Evolutionary conservation across 2,797 vertebrate species (phyloP), one percentile per base, ranked within the genome.

Genomic region (Myotis myotis): DNA sequence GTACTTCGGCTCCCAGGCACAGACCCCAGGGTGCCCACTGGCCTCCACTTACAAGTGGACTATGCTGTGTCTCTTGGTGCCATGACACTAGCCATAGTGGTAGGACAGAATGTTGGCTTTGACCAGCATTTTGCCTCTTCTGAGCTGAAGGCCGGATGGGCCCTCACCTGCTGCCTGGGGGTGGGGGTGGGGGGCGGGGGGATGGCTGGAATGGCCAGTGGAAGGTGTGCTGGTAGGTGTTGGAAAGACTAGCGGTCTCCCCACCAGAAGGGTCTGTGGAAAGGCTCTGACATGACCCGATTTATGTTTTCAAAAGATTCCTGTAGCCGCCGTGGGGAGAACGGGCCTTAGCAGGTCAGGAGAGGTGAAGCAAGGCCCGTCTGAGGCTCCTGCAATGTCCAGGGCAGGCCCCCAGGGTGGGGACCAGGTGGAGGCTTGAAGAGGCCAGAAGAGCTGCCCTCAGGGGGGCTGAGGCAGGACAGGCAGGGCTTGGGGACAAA

Each of bases 101-200:
- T 70, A 33, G 82, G 96, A 95, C 85, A 89, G 96, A 53, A 53
- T 0, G 0, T 82, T 97, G 93, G 72, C 96, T 96, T 98, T 9
- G 4, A 25, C 16, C 8, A 11, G 41, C 3, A 0, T 38, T 25
- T 30, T 0, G 0, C 19, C 64, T 60, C 80, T 66, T 41, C 68
- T 19, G 64, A 41, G 23, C 13, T 38, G 8, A 1, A 25, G 74
- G 22, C 49, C 4, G 1, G 41, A 30, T 25, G 11, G 44, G 30
- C 64, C 5, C n/a, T 66, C 28, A 10, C 30, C 20, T 1, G 3
- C 30, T 6, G 6, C 25, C 36, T 0, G 25, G 0, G 5, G 38
- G 38, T 1, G 38, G 1, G 38, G 4, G 38, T 4, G 38, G 38
- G 38, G 38, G 0, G 51, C 28, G 78, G 16, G 33, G 17, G 23